These are phyloP conservation scores for Pilophorus perplexus DNA, from an alignment of 2,888 invertebrate genomes.

Conservation along the genomic window DNA sequence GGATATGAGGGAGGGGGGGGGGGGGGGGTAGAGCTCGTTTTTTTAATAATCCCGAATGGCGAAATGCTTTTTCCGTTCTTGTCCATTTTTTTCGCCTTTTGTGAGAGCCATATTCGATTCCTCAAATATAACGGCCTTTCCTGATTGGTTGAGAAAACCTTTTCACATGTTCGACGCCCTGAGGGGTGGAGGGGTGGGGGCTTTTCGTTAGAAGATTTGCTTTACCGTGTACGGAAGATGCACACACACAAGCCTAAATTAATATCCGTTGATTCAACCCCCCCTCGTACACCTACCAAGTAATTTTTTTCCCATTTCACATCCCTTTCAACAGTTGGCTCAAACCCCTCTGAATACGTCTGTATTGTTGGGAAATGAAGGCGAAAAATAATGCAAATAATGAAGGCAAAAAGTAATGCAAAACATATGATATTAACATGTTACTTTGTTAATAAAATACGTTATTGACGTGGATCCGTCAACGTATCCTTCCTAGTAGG, in stretches of 20 bases:
- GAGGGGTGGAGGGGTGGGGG: background rate
- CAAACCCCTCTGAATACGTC: too few relatives aligned
- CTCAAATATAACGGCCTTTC: constrained; percentile 23
- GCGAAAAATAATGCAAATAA: too few relatives aligned
- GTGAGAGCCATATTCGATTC: constrained; percentile 6
- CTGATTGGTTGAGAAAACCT: constrained; percentile 23
- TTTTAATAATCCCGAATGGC: constrained; percentile 28
- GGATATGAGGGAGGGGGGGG: background rate
- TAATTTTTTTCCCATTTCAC: background rate
- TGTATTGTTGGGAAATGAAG: too few relatives aligned
- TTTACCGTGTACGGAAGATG: too few relatives aligned
- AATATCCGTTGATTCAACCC: constrained; percentile 5
- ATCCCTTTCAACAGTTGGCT: too few relatives aligned
- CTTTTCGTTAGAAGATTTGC: constrained; percentile 6
- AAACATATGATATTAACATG: too few relatives aligned
- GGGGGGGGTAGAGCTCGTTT: constrained; percentile 14
- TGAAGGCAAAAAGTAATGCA: too few relatives aligned
- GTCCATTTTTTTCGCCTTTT: background rate
- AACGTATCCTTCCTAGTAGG: too few relatives aligned
- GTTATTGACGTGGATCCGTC: too few relatives aligned
- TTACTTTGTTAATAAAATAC: too few relatives aligned
- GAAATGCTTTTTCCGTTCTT: background rate
- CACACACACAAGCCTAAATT: constrained; percentile 1
- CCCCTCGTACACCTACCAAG: background rate
- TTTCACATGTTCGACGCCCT: constrained; percentile 19